Base-by-base conservation (phyloP, 2,113 vertebrate genomes). In the Condylura cristata region DNA sequence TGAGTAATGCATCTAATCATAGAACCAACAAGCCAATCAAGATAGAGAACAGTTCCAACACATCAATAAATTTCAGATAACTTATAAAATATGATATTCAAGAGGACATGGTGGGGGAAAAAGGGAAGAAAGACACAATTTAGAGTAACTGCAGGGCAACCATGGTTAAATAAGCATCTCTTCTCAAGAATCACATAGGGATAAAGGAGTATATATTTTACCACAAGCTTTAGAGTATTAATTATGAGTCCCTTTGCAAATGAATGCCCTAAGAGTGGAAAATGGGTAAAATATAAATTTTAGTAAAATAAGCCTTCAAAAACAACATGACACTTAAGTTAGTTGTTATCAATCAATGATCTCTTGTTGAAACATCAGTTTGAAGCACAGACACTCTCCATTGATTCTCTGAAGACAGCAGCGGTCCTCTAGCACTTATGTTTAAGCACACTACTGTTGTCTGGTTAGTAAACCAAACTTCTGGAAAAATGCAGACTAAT, bases 121-220 rank as follows among this genome's bases (percentile, higher is more conserved):
- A n/a, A 63, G 9, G 46, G 4, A 16, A 14, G 6, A 53, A 87
- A 72, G 30, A 74, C 1, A 3, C 7, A 41, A 17, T 39, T 71
- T 53, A 76, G 53, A 76, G 41, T 66, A 61, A 51, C 34, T 16
- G 8, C 11, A 75, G 22, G 11, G 16, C n/a, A 90, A 30, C 5
- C 8, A 26, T 58, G 18, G 53, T 61, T 51, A 37, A 53, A 41
- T 82, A 34, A 22, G 3, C 17, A 58, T 30, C 1, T 1, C 2
- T 72, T 39, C 26, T 44, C 39, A 39, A 2, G 63, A 80, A 56
- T 48, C 12, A 9, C 7, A 18, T 32, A 5, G 61, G 3, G 28
- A 14, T 3, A 2, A 12, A 1, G 1, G 9, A 46, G 0, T 78
- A 0, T 10, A 5, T 51, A 1, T 37, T 16, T 6, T 68, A 56